Evolutionary conservation across 2,113 vertebrate genomes (phyloP).

Genomic region (Psophia crepitans): DNA sequence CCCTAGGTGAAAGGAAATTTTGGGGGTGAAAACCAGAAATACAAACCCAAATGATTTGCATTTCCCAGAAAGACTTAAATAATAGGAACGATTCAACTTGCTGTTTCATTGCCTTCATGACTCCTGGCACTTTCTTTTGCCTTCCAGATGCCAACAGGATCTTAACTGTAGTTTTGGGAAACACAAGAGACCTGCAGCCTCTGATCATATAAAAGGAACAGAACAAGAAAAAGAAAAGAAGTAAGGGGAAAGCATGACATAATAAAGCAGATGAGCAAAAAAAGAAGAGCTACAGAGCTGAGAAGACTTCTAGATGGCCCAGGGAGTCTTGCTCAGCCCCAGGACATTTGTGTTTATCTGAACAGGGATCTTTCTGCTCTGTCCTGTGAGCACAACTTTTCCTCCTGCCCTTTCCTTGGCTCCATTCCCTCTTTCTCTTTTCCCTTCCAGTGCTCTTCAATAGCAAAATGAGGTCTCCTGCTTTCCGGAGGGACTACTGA

Average conservation of each 20-base stretch:
- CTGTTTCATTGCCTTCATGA: neutral
- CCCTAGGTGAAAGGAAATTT: neutral
- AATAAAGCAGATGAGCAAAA: neutral
- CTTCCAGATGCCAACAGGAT: neutral
- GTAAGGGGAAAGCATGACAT: neutral
- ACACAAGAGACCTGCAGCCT: neutral
- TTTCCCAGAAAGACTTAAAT: constrained; percentile 4
- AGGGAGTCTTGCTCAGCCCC: neutral
- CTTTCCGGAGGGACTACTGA: neutral
- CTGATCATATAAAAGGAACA: neutral
- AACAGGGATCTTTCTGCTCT: neutral
- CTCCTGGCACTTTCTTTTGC: neutral
- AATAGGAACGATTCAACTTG: neutral
- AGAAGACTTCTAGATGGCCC: neutral
- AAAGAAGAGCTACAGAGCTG: neutral
- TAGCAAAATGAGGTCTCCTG: neutral
- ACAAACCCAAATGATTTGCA: neutral
- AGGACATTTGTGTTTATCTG: neutral
- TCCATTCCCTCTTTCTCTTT: neutral
- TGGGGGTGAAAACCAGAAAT: neutral
- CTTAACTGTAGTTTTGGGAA: constrained; percentile 2
- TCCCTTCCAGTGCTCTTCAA: neutral
- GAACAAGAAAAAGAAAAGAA: neutral
- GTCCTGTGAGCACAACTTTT: neutral
- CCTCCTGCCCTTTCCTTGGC: neutral